Evolutionary conservation across 2,888 invertebrate genomes (phyloP), one percentile per base, ranked within the genome.

Genomic region (Micoletzkya japonica): DNA sequence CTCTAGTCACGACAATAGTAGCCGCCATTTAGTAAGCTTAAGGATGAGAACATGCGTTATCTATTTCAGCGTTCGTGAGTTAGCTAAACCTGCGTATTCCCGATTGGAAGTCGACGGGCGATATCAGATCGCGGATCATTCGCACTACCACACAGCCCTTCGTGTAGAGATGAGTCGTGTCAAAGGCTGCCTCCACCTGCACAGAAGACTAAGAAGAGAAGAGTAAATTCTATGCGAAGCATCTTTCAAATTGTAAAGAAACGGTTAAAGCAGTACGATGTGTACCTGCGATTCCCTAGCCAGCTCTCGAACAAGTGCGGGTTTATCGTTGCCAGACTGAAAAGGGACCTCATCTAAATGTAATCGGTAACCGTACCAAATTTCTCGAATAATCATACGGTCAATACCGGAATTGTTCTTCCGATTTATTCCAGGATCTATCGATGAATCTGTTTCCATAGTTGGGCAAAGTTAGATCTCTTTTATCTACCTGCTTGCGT

Each of bases 131-230:
- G 54, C 78, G 72, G 14, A 84, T 76, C 81, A 84, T 81, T 61
- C 78, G 72, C 14, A 84, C 82, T 17, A 84, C 66, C 7, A 84
- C 84, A 49, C 81, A 78, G 37, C 84, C 84, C 64, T 84, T 84
- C 20, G 81, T 79, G 70, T 84, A 85, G 56, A 79, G 72, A 49
- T 87, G 89, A 88, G 79, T 74, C 7, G 78, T 76, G 61, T 85
- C 80, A 69, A 85, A 85, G 86, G 93, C 91, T 74, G 91, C 90
- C 88, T 96, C 98, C 78, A 96, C 90, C 24, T 94, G 56, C n/a
- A n/a, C n/a, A n/a, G n/a, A n/a, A n/a, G n/a, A n/a, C n/a, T n/a
- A n/a, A n/a, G n/a, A n/a, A n/a, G n/a, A n/a, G n/a, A n/a, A n/a
- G n/a, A n/a, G n/a, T n/a, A n/a, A n/a, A n/a, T n/a, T n/a, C n/a